Percentiles rank a stretch among this genome's conserved stretches.
Evolutionary conservation across 2,797 vertebrate species (phyloP).

Genomic region (Arctocebus calabarensis): DNA sequence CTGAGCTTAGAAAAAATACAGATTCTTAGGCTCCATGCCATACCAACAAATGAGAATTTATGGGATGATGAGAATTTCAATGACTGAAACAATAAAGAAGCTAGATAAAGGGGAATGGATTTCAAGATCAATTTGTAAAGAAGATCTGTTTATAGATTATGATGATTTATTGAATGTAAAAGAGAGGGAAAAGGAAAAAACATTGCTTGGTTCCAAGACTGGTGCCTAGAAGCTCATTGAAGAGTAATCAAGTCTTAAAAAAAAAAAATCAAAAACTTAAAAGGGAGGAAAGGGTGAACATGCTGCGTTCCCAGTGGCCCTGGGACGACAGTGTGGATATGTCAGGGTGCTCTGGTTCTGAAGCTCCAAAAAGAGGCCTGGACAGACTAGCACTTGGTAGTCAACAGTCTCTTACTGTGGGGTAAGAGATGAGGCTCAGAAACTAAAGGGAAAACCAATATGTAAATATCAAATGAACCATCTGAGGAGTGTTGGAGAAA

Average conservation of each 20-base stretch:
- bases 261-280: not conserved
- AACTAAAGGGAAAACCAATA: not conserved
- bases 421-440: not conserved
- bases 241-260: not conserved
- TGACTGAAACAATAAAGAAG: not conserved
- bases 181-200: not conserved
- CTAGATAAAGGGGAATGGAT: not conserved
- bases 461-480: not conserved
- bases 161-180: not conserved
- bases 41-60: not conserved
- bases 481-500: not conserved
- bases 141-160: not conserved
- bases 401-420: not conserved
- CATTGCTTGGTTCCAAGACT: not conserved
- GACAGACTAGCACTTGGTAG: not conserved
- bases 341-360: not conserved
- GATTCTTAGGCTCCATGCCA: not conserved
- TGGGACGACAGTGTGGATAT: not conserved
- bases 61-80: not conserved
- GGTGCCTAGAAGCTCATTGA: not conserved
- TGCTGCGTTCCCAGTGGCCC: not conserved
- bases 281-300: not conserved
- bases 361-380: not conserved
- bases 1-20: not conserved
- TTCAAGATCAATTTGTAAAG: not conserved